These are phyloP conservation scores for Geotrypetes seraphini DNA, from an alignment of 2,797 vertebrate species.

Conservation along the genomic window DNA sequence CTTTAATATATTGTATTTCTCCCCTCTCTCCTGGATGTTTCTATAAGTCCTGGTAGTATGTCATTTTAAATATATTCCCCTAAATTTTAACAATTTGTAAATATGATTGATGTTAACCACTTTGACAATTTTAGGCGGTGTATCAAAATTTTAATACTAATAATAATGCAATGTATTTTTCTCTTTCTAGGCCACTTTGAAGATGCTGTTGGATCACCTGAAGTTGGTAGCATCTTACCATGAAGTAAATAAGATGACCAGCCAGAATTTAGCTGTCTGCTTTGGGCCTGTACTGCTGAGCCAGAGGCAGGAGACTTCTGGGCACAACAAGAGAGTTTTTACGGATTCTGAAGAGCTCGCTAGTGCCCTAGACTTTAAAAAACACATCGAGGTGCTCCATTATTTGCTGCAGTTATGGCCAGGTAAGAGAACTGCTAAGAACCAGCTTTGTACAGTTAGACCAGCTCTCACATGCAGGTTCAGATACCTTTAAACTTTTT, in stretches of 20 bases:
- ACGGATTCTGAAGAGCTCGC: constrained; percentile 92
- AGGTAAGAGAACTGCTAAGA: constrained; percentile 66
- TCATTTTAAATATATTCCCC: too few relatives aligned
- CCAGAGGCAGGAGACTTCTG: constrained; percentile 84
- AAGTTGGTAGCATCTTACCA: constrained; percentile 90
- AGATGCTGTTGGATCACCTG: constrained; percentile 86
- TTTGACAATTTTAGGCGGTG: too few relatives aligned
- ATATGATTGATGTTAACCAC: too few relatives aligned
- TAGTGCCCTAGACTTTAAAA: constrained; percentile 93
- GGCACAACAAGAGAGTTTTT: constrained; percentile 85
- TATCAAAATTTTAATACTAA: too few relatives aligned
- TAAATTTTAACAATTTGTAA: too few relatives aligned
- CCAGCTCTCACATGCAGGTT: too few relatives aligned
- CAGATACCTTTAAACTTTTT: too few relatives aligned
- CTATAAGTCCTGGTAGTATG: too few relatives aligned
- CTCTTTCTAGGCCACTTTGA: constrained; percentile 71
- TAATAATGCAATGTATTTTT: too few relatives aligned
- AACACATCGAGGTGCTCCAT: constrained; percentile 96
- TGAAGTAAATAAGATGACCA: constrained; percentile 93
- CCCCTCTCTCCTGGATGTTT: too few relatives aligned
- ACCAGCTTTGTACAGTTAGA: too few relatives aligned
- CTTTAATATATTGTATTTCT: too few relatives aligned
- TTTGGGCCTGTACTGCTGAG: constrained; percentile 92
- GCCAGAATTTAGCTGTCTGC: constrained; percentile 95
- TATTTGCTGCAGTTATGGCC: constrained; percentile 95